phyloP scores from a whole-genome alignment of 2,888 invertebrate genomes.

The Ennomos erosarius region DNA sequence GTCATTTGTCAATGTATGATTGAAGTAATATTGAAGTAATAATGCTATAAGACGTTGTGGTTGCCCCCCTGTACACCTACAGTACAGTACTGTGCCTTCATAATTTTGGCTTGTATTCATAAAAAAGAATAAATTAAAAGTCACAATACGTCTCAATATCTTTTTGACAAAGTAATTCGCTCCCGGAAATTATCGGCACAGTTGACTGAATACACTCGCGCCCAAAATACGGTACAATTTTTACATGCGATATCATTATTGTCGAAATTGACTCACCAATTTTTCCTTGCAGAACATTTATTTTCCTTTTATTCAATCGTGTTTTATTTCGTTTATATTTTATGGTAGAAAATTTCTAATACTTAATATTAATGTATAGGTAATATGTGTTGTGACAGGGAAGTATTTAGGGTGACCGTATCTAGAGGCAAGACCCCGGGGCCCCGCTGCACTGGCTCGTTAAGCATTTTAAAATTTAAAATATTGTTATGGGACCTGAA shows the following conservation, averaged over 20 bases:
- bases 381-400: constrained; percentile 2
- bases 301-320: constrained; percentile 10
- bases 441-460: neutral
- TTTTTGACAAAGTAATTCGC: neutral
- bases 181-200: constrained; percentile 8
- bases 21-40: too few species aligned
- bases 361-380: too few species aligned
- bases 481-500: too few species aligned
- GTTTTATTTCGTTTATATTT: constrained; percentile 18
- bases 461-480: too few species aligned
- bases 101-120: too few species aligned
- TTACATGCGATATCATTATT: constrained; percentile 16
- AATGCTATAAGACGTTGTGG: too few species aligned
- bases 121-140: neutral
- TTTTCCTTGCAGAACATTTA: constrained; percentile 5
- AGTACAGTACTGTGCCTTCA: too few species aligned
- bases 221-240: constrained; percentile 1
- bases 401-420: neutral
- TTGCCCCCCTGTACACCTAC: too few species aligned
- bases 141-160: neutral
- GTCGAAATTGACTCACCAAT: constrained; percentile 10
- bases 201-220: neutral
- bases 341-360: constrained; percentile 13
- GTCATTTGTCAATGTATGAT: too few species aligned
- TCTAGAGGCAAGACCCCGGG: too few species aligned